Evolutionary conservation across 2,888 invertebrate genomes (phyloP).

Genomic region (Antitype chi): DNA sequence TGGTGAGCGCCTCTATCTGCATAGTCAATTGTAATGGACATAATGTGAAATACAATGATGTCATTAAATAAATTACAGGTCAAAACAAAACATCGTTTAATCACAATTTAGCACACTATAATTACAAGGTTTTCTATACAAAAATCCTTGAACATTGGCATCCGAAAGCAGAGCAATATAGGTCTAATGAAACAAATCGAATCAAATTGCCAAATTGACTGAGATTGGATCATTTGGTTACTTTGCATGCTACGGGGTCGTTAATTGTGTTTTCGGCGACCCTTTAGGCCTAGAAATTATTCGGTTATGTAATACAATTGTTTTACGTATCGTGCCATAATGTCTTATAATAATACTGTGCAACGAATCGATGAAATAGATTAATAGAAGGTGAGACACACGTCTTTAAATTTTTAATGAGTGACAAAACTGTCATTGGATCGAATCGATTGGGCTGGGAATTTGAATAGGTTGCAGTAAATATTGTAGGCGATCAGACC

Average conservation of each 20-base stretch:
- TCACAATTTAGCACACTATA: slow-evolving; percentile 19
- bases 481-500: background rate
- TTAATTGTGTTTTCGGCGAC: slow-evolving; percentile 58
- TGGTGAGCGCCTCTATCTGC: background rate
- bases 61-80: slow-evolving; percentile 37
- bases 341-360: background rate
- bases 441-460: background rate
- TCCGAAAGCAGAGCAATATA: slow-evolving; percentile 36
- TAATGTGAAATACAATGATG: slow-evolving; percentile 29
- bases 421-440: background rate
- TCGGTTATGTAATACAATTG: slow-evolving; percentile 36
- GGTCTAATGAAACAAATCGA: slow-evolving; percentile 65
- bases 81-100: slow-evolving; percentile 35
- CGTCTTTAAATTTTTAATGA: slow-evolving; percentile 24
- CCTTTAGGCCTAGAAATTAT: slow-evolving; percentile 51
- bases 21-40: slow-evolving; percentile 14
- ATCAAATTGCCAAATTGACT: slow-evolving; percentile 61
- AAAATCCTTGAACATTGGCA: slow-evolving; percentile 41
- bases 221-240: slow-evolving; percentile 61
- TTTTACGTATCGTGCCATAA: background rate
- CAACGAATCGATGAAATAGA: slow-evolving; percentile 7
- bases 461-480: background rate
- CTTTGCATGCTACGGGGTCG: slow-evolving; percentile 59
- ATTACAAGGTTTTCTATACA: slow-evolving; percentile 26
- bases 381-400: slow-evolving; percentile 11